Base-by-base conservation (phyloP, 2,888 invertebrate genomes). In the Meiosimyza platycephala region DNA sequence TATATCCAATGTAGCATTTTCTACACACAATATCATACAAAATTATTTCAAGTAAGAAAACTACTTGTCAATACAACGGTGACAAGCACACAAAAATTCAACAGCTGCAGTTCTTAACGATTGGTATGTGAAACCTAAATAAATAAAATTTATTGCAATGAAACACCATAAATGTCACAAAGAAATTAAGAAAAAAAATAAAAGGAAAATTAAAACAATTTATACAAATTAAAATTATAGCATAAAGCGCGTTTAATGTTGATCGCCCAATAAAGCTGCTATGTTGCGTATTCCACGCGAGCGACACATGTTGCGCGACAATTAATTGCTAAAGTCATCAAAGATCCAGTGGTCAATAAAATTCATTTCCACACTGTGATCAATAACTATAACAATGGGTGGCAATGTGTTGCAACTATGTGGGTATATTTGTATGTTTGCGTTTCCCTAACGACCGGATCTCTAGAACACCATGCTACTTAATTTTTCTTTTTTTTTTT, bases 351-450 rank as follows among this genome's bases (percentile, higher is more conserved):
- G 78, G 75, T 73, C 80, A 80, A 72, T 72, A 66, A 76, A 80
- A 80, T 76, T 78, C 81, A 81, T 83, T 81, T 77, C 78, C 73
- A 75, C 78, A 79, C 77, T 79, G 78, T 78, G 80, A 82, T 79
- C 80, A 79, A 82, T 82, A 79, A 81, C 79, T 80, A 80, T 79
- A 81, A 81, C 81, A 83, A 82, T 83, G 82, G 83, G 81, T 82
- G 82, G 81, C 64, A 40, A 16, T n/a, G 40, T 28, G 64, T 28
- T 40, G 12, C 12, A 62, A 40, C 60, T 18, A 40, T 40, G 64
- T 50, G 22, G 18, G 22, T 64, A 50, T 40, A n/a, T 62, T 64
- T 28, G 22, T 9, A 16, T 64, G 15, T 33, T 40, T 22, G 28
- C 22, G 18, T 15, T 12, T 22, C 28, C 16, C 28, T 28, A 22